phyloP scores from a whole-genome alignment of 1,140 invertebrate species.

The Heliconius eleuchia region DNA sequence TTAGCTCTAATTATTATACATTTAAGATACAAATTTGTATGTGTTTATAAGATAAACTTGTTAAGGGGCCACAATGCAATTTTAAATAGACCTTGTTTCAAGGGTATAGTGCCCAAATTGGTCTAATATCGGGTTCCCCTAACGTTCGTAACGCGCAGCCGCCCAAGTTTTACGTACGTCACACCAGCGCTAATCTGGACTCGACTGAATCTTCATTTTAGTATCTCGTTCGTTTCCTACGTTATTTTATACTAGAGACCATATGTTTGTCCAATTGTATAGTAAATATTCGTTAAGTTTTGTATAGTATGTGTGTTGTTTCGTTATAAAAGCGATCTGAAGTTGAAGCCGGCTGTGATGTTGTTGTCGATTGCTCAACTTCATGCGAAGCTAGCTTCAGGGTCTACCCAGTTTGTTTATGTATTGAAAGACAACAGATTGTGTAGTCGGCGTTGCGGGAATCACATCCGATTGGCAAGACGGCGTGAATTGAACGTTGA shows the following conservation, averaged over 20 bases:
- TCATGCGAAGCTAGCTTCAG: conserved; percentile 68
- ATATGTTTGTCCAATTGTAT: neutral
- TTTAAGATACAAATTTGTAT: conserved; percentile 37
- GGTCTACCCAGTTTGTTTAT: conserved; percentile 74
- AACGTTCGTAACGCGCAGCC: conserved; percentile 63
- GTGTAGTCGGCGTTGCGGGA: conserved; percentile 66
- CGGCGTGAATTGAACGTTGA: conserved; percentile 58
- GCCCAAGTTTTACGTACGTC: conserved; percentile 65
- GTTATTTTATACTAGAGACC: conserved; percentile 15
- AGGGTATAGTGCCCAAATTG: conserved; percentile 62
- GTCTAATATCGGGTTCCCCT: conserved; percentile 42
- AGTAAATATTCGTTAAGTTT: conserved; percentile 22
- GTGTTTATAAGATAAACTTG: conserved; percentile 39
- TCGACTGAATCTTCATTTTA: conserved; percentile 48
- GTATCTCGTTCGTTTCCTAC: conserved; percentile 25
- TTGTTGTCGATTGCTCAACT: conserved; percentile 19
- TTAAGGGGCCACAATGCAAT: conserved; percentile 48
- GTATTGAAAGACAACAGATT: conserved; percentile 78
- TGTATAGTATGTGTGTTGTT: neutral
- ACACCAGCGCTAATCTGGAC: conserved; percentile 65
- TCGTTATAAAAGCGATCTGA: conserved; percentile 19
- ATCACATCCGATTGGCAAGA: conserved; percentile 56
- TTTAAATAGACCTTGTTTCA: conserved; percentile 58
- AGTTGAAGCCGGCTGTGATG: conserved; percentile 32
- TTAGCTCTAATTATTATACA: conserved; percentile 8